Base-by-base conservation (phyloP, 2,888 invertebrate genomes). In the Chironomus riparius region DNA sequence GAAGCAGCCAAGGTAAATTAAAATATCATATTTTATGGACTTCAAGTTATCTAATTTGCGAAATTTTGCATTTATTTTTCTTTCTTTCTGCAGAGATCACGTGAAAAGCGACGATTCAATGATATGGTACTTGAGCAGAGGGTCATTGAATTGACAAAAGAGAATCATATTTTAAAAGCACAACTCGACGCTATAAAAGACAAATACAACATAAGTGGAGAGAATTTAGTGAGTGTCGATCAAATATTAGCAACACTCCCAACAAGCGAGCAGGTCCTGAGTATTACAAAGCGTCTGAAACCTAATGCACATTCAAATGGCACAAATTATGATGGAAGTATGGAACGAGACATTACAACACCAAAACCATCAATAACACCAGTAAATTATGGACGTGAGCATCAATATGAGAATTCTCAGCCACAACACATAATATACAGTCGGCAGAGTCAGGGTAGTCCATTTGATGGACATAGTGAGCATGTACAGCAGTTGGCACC, bases 71-170 rank as follows among this genome's bases (percentile, higher is more conserved):
- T 28, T 38, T 38, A 2, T 38, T 7, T 7, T 4, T 10, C 0
- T 38, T 38, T 38, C 1, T 38, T 38, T 10, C 38, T 38, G 10
- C 10, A 38, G 83, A 87, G 97, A 68, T 97, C 97, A 5, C 89
- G 97, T n/a, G 97, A 98, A 83, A 98, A 98, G 84, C 89, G 97
- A 62, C 91, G 97, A 69, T 92, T 95, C 86, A 97, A 98, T 82
- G 97, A 98, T 84, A 94, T 97, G 94, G 95, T 96, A 1, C 87
- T 98, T 77, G 98, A 98, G 81, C 94, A 95, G 80, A 89, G 96
- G 69, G 96, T 98, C 47, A 91, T 95, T 76, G 96, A 97, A 83
- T 86, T 99, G 76, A 95, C 95, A 78, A 94, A 95, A 84, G 98
- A 98, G 83, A 98, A 98, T 84, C 94, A 96, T 82, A 92, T 95